Evolutionary conservation across 37 sponge, comb jelly and placozoan species (phyloP).

Genomic region (Lycopodina hypogea): DNA sequence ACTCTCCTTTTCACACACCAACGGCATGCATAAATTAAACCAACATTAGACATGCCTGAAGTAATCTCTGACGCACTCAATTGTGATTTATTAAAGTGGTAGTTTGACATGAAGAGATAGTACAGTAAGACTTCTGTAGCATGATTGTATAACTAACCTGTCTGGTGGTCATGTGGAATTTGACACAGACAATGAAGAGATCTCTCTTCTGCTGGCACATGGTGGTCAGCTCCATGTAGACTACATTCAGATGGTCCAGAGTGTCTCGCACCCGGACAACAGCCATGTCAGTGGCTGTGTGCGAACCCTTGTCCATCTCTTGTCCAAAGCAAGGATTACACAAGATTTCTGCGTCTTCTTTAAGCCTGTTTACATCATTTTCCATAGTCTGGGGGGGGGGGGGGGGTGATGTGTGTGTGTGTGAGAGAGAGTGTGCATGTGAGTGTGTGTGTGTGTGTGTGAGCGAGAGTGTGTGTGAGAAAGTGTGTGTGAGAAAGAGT

Average conservation of each 20-base stretch:
- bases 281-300: conserved; percentile 29
- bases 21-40: too few species aligned
- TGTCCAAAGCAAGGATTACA: conserved; percentile 8
- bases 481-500: background rate
- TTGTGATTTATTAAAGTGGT: too few species aligned
- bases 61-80: too few species aligned
- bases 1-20: too few species aligned
- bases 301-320: conserved; percentile 4
- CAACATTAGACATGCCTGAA: too few species aligned
- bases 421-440: conserved; percentile 2
- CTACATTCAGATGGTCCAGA: conserved; percentile 22
- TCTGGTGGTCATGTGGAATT: conserved; percentile 52
- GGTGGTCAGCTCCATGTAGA: conserved; percentile 45
- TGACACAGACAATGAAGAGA: conserved; percentile 60
- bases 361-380: conserved; percentile 19
- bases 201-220: conserved; percentile 79
- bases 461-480: background rate
- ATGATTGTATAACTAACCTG: conserved; percentile 44
- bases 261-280: conserved; percentile 2
- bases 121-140: background rate
- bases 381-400: conserved; percentile 31
- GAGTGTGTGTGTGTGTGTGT: too few species aligned
- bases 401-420: background rate
- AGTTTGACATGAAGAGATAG: background rate
- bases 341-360: conserved; percentile 10